phyloP scores from a whole-genome alignment of 1,140 invertebrate genomes.

The Belonocnema kinseyi region DNA sequence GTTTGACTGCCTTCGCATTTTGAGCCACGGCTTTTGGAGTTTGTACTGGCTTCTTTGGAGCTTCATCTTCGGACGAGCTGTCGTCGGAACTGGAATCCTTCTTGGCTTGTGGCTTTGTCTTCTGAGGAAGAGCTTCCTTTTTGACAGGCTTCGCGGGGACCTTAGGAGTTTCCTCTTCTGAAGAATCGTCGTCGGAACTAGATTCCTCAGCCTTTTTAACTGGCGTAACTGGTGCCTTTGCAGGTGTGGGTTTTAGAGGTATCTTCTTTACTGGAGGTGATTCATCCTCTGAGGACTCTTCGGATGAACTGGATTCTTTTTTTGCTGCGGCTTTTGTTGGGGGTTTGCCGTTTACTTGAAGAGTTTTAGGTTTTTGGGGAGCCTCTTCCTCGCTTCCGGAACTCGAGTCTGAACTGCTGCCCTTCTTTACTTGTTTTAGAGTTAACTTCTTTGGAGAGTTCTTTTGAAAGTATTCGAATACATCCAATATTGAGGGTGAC shows the following conservation, averaged over 20 bases:
- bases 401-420: slow-evolving; percentile 71
- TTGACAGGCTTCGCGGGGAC: slow-evolving; percentile 32
- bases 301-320: slow-evolving; percentile 70
- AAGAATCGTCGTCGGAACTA: slow-evolving; percentile 54
- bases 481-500: slow-evolving; percentile 74
- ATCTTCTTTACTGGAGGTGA: slow-evolving; percentile 51
- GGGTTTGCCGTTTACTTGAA: slow-evolving; percentile 46
- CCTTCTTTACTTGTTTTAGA: slow-evolving; percentile 56
- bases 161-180: slow-evolving; percentile 55
- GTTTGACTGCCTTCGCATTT: slow-evolving; percentile 35
- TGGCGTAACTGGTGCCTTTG: slow-evolving; percentile 41
- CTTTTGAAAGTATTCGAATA: slow-evolving; percentile 74
- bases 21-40: slow-evolving; percentile 39
- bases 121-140: not conserved
- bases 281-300: slow-evolving; percentile 60
- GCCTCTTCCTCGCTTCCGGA: slow-evolving; percentile 66
- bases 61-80: slow-evolving; percentile 44
- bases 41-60: slow-evolving; percentile 4
- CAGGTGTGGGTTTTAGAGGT: slow-evolving; percentile 49
- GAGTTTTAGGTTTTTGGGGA: slow-evolving; percentile 45
- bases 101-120: not conserved
- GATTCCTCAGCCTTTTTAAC: slow-evolving; percentile 52
- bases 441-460: slow-evolving; percentile 72
- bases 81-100: slow-evolving; percentile 31
- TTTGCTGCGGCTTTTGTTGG: slow-evolving; percentile 54